Percentiles rank a stretch among this genome's conserved stretches.
Conservation (phyloP, 2,888 invertebrate species). For the Eupithecia exiguata region DNA sequence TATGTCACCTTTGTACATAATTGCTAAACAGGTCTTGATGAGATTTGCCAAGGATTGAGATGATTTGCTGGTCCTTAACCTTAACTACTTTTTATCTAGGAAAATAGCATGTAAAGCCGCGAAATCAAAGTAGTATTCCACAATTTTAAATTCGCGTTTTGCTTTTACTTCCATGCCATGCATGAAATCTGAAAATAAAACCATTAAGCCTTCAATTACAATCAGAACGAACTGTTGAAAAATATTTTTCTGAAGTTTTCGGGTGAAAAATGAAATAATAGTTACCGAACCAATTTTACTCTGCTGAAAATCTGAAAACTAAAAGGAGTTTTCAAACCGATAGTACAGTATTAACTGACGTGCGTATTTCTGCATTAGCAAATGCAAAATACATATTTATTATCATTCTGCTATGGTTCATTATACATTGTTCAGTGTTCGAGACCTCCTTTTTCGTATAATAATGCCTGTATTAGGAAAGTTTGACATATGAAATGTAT, state of each 20-base stretch:
- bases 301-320: not conserved
- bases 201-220: constrained; percentile 1
- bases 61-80: not conserved
- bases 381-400: too few relatives aligned
- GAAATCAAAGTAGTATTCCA: not conserved
- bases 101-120: not conserved
- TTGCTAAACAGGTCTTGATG: not conserved
- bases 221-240: constrained; percentile 1
- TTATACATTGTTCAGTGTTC: too few relatives aligned
- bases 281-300: not conserved
- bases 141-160: not conserved
- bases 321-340: not conserved
- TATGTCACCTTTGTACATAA: not conserved
- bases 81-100: not conserved
- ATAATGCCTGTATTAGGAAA: too few relatives aligned
- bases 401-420: too few relatives aligned
- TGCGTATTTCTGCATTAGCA: not conserved
- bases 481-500: too few relatives aligned
- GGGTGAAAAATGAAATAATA: not conserved
- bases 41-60: not conserved
- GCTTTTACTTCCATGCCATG: not conserved
- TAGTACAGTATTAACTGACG: not conserved
- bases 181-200: not conserved
- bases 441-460: too few relatives aligned
- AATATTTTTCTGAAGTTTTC: constrained; percentile 3